Conservation (phyloP, 2,113 vertebrate genomes). For the Serilophus lunatus region DNA sequence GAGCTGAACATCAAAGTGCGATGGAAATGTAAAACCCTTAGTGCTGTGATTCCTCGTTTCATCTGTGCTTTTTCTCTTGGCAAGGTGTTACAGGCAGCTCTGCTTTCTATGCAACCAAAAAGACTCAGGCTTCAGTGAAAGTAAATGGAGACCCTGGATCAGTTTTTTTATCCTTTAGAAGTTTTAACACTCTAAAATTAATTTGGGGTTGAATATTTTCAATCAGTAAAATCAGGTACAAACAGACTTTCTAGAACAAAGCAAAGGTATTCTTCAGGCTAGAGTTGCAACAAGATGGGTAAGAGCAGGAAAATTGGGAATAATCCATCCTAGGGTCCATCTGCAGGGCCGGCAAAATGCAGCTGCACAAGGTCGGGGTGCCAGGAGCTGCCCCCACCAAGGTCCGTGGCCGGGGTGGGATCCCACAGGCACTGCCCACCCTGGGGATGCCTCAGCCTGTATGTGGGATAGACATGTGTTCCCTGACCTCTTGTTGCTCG, state of each 20-base stretch:
- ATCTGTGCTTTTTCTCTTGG: conserved; percentile 41
- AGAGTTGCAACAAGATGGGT: background rate
- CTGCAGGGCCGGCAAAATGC: background rate
- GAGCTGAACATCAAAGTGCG: conserved; percentile 65
- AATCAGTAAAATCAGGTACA: background rate
- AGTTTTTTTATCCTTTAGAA: background rate
- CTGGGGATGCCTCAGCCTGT: background rate
- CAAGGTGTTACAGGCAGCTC: conserved; percentile 24
- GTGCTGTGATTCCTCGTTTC: conserved; percentile 57
- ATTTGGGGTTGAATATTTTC: background rate
- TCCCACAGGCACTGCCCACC: background rate
- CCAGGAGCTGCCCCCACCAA: background rate
- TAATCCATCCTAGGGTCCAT: background rate
- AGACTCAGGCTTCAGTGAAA: conserved; percentile 4
- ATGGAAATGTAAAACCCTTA: conserved; percentile 55
- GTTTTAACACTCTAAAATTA: background rate
- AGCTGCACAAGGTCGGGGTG: accelerated
- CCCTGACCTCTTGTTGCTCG: background rate
- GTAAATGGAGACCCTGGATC: background rate
- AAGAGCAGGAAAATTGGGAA: background rate
- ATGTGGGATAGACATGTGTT: background rate
- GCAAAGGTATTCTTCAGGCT: background rate
- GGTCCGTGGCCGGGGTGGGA: too few species aligned
- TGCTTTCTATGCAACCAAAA: background rate
- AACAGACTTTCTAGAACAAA: background rate